Base-by-base conservation (phyloP, 2,113 vertebrate species). In the Poeciliopsis occidentalis region DNA sequence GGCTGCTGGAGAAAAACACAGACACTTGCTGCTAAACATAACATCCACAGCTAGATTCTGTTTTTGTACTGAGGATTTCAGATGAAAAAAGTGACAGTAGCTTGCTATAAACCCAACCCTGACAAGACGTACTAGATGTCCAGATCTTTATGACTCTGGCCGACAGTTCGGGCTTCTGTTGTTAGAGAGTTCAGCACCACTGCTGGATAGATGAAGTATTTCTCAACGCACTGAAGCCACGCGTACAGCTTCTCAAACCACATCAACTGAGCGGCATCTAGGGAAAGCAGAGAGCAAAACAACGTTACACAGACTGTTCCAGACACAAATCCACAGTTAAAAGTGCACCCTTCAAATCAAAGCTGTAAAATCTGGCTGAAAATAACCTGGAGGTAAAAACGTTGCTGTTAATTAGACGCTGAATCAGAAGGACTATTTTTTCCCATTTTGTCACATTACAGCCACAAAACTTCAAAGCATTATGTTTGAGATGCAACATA, bases 231-330 rank as follows among this genome's bases (percentile, higher is more conserved):
- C 92, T 97, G 96, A 71, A 97, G 94, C 94, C 96, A 95, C 0
- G 96, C 96, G 0, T 96, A 96, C 60, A 96, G 89, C 90, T 97
- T 97, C 93, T 97, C 96, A 76, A 97, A 97, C 96, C 96, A 97
- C 96, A 97, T 97, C 88, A 97, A 82, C 92, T 97, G 95, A 61
- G 96, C 96, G 0, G 96, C 96, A 57, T 96, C 96, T 97, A 90
- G 11, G 22, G 47, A 3, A 44, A 34, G 69, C 6, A 12, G 22
- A 66, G 67, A 80, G 70, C 12, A 64, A 63, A 73, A 65, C 10
- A 0, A 54, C 32, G 0, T 54, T 11, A n/a, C 64, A 72, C 60
- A 76, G 8, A 57, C 27, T 34, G 11, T n/a, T 17, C 12, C 57
- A 13, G 12, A 34, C 57, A 13, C 11, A 34, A 6, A 37, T 17